Conservation (phyloP, 2,888 invertebrate genomes). For the Bursaphelenchus okinawaensis region DNA sequence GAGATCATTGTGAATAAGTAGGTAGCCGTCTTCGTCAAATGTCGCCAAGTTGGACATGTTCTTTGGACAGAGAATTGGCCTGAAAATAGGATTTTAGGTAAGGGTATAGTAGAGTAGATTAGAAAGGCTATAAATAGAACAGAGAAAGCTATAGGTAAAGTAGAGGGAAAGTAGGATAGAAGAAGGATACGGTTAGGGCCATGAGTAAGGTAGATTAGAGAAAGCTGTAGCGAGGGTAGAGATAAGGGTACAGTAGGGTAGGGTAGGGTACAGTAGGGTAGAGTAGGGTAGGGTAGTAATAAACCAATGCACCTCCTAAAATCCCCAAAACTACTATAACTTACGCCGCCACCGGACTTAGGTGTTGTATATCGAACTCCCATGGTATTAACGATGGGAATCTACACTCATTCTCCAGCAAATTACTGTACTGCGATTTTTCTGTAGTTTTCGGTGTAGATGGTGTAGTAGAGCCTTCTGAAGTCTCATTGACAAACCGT, state of each 20-base stretch:
- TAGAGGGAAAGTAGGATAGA: too few relatives aligned
- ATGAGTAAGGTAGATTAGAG: too few relatives aligned
- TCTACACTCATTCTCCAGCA: constrained; percentile 7
- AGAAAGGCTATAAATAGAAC: too few relatives aligned
- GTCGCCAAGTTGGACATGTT: constrained; percentile 25
- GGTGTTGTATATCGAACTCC: neutral
- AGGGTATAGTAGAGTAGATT: neutral
- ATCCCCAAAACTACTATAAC: too few relatives aligned
- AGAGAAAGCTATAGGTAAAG: too few relatives aligned
- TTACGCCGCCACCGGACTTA: neutral
- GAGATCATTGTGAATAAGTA: constrained; percentile 22
- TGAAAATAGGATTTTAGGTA: neutral
- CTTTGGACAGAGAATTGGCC: constrained; percentile 17
- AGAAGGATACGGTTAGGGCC: too few relatives aligned
- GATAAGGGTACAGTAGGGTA: too few relatives aligned
- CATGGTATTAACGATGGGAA: neutral
- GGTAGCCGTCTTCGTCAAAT: constrained; percentile 19
- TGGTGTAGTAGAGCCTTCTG: too few relatives aligned
- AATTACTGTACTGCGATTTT: neutral
- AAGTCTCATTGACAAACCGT: neutral
- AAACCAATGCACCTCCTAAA: too few relatives aligned
- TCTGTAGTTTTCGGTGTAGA: neutral
- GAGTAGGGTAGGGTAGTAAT: too few relatives aligned
- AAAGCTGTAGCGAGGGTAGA: too few relatives aligned
- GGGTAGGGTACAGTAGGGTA: too few relatives aligned